Conservation (phyloP, 2,113 vertebrate species). For the Amphiprion ocellaris region DNA sequence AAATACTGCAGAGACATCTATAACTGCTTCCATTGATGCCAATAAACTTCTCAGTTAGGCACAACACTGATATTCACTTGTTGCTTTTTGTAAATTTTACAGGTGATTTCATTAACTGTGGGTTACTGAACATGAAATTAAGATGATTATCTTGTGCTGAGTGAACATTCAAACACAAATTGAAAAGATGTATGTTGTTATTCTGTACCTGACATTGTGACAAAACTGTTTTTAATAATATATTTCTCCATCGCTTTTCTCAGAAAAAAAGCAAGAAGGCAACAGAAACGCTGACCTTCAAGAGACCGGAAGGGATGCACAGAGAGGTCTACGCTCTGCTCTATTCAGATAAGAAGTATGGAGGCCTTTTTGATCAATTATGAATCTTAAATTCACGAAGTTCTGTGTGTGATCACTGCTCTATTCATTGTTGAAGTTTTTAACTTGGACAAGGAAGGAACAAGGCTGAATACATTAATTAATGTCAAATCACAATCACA, state of each 20-base stretch:
- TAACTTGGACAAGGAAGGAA: neutral
- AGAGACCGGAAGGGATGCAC: slow-evolving; percentile 98
- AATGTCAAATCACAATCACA: too few species aligned
- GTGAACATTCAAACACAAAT: neutral
- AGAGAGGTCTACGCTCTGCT: slow-evolving; percentile 97
- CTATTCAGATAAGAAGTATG: slow-evolving; percentile 99
- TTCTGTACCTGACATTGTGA: neutral
- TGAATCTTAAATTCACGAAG: too few species aligned
- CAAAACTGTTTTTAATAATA: neutral
- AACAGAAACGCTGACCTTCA: slow-evolving; percentile 95
- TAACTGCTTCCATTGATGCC: too few species aligned
- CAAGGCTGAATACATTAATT: too few species aligned
- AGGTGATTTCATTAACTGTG: too few species aligned
- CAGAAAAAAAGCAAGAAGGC: slow-evolving; percentile 98
- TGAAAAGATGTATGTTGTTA: neutral
- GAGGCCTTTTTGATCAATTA: neutral
- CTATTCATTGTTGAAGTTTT: neutral
- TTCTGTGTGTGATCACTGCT: too few species aligned
- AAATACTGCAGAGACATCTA: too few species aligned
- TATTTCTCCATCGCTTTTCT: slow-evolving; percentile 21
- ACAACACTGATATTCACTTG: neutral
- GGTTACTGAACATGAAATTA: too few species aligned
- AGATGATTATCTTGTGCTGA: neutral
- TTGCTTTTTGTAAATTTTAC: neutral
- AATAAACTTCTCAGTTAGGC: too few species aligned